Percentiles rank a stretch among this genome's conserved stretches.
Conservation (phyloP, 2,113 vertebrate species). For the Ailuropoda melanoleuca region DNA sequence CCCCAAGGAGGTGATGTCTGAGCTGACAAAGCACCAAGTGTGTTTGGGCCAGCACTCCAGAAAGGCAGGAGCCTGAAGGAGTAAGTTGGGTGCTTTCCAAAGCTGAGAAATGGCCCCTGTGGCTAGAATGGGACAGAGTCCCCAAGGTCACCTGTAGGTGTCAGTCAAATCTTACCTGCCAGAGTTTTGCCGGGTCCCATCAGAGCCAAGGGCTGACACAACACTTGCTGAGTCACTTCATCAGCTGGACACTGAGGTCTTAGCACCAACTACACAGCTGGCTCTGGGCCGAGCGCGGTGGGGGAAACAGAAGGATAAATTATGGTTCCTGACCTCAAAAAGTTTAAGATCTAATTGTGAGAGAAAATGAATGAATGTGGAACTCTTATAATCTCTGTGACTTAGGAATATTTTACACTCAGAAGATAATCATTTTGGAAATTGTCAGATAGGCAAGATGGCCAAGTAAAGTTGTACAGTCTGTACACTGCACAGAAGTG, state of each 20-base stretch:
- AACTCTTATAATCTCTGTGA: neutral
- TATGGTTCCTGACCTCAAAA: neutral
- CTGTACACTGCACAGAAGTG: neutral
- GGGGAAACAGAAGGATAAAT: neutral
- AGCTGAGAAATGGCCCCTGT: fast-evolving
- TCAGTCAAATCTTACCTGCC: neutral
- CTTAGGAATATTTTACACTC: neutral
- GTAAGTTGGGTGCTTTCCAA: neutral
- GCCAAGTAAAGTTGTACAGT: neutral
- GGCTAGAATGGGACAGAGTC: neutral
- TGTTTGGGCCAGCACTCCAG: neutral
- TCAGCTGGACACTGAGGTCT: neutral
- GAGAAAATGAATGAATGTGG: neutral
- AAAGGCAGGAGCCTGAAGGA: neutral
- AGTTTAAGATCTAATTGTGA: neutral
- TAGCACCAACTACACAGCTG: neutral
- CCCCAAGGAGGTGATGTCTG: neutral
- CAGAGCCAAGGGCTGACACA: neutral
- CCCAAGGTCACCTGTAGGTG: neutral
- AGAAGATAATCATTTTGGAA: neutral
- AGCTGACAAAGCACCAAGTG: neutral
- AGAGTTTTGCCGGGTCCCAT: neutral
- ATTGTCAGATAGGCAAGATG: neutral
- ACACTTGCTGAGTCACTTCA: neutral
- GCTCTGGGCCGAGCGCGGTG: neutral